A percentile compares a stretch with the other conserved stretches of the same genome.
Evolutionary conservation across 2,797 vertebrate genomes (phyloP).

Genomic region (Huso huso): DNA sequence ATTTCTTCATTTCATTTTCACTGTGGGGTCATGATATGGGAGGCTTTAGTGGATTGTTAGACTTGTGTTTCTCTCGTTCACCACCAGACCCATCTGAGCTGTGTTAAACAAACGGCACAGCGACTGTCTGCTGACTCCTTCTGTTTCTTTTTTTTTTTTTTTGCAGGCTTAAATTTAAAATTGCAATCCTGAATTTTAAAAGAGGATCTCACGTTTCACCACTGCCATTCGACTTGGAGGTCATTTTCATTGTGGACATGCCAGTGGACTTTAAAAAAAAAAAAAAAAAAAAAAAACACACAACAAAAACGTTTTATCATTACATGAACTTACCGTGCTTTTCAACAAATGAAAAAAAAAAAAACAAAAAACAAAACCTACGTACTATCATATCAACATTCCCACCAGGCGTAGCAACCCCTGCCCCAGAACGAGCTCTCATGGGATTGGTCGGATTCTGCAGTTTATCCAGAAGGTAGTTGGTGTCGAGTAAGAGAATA

Average conservation of each 20-base stretch:
- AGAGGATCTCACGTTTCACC: conserved; percentile 73
- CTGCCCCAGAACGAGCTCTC: conserved; percentile 31
- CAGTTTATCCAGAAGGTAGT: conserved; percentile 20
- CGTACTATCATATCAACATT: conserved; percentile 57
- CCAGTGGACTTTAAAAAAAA: conserved; percentile 40
- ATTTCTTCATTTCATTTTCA: too few relatives aligned
- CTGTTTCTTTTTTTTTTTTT: conserved; percentile 13
- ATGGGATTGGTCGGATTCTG: conserved; percentile 38
- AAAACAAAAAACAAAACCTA: conserved; percentile 21
- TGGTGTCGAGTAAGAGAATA: conserved; percentile 20
- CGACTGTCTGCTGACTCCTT: neutral
- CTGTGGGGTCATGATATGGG: too few relatives aligned
- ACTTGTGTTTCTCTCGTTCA: too few relatives aligned
- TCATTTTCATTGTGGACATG: conserved; percentile 41
- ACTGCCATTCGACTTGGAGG: conserved; percentile 74
- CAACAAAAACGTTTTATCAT: conserved; percentile 39
- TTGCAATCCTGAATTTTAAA: conserved; percentile 40
- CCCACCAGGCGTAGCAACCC: conserved; percentile 53
- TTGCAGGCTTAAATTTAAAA: conserved; percentile 57
- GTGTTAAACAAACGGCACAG: too few relatives aligned
- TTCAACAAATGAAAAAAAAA: conserved; percentile 29
- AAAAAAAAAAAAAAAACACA: conserved; percentile 21
- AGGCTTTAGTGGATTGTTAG: too few relatives aligned
- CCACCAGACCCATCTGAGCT: too few relatives aligned
- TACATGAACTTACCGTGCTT: conserved; percentile 48